A percentile compares a stretch with the other conserved stretches of the same genome.
These are phyloP conservation scores for Pelosia muscerda DNA, from an alignment of 2,888 invertebrate species.

Conservation along the genomic window DNA sequence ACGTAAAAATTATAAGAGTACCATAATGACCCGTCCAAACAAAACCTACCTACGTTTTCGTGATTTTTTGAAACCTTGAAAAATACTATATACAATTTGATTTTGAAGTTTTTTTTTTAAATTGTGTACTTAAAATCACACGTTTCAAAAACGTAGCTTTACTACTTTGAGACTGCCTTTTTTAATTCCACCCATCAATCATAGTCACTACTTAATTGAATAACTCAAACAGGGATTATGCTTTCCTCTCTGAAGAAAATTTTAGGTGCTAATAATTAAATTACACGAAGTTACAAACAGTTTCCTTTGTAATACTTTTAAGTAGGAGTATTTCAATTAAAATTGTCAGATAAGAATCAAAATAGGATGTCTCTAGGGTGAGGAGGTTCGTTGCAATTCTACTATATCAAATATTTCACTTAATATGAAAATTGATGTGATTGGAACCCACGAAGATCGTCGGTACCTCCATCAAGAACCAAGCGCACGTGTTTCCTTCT, in stretches of 20 bases:
- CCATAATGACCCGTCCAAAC: too few relatives aligned
- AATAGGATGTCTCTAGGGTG: neutral
- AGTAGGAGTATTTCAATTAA: neutral
- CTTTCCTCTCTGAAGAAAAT: neutral
- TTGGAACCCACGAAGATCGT: too few relatives aligned
- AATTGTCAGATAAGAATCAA: neutral
- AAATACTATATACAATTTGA: too few relatives aligned
- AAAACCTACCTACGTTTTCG: too few relatives aligned
- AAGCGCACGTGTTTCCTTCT: too few relatives aligned
- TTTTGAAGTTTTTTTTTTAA: too few relatives aligned
- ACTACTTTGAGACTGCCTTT: neutral
- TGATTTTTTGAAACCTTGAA: too few relatives aligned
- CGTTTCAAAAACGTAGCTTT: too few relatives aligned
- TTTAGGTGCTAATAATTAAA: neutral
- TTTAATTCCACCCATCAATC: neutral
- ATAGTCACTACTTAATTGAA: neutral
- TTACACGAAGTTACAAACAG: neutral
- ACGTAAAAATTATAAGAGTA: too few relatives aligned
- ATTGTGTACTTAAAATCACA: too few relatives aligned
- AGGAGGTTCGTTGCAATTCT: neutral
- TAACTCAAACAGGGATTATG: neutral
- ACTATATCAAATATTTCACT: neutral
- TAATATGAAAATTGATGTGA: neutral
- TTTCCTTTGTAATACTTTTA: neutral
- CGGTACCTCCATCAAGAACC: too few relatives aligned